A percentile compares a stretch with the other conserved stretches of the same genome.
Conservation (phyloP, 2,888 invertebrate genomes). For the Eurois occulta region DNA sequence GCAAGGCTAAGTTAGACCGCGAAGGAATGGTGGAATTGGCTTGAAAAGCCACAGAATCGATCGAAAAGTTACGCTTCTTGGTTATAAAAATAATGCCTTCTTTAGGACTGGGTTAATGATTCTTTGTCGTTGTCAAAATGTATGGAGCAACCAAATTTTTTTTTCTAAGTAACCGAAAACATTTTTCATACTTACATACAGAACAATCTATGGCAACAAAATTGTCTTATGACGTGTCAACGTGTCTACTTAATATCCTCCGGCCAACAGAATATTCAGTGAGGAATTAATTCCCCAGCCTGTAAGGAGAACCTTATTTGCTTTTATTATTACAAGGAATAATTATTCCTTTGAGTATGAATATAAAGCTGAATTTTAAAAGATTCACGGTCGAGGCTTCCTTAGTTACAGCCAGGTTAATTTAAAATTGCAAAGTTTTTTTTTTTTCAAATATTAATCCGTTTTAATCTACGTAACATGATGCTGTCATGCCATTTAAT, state of each 20-base stretch:
- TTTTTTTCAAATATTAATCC: background rate
- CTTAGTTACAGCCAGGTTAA: too few species aligned
- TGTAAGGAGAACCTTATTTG: slow-evolving; percentile 12
- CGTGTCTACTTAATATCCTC: background rate
- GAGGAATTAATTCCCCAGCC: background rate
- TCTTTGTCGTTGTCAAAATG: background rate
- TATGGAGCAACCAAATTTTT: background rate
- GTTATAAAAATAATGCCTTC: background rate
- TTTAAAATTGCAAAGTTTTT: background rate
- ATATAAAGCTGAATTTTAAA: slow-evolving; percentile 22
- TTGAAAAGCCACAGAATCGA: background rate
- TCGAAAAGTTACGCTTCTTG: too few species aligned
- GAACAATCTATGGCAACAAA: too few species aligned
- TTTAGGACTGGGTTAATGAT: background rate
- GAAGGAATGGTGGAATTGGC: background rate
- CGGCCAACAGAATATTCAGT: slow-evolving; percentile 2
- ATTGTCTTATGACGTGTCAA: background rate
- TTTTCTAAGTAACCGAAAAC: background rate
- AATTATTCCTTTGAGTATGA: slow-evolving; percentile 22
- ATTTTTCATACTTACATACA: too few species aligned
- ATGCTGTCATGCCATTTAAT: background rate
- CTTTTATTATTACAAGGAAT: slow-evolving; percentile 19
- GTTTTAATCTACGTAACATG: background rate
- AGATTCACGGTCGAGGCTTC: background rate
- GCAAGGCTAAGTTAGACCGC: background rate